These are phyloP conservation scores for Streptopelia turtur DNA, from an alignment of 2,797 vertebrate genomes.

Conservation along the genomic window DNA sequence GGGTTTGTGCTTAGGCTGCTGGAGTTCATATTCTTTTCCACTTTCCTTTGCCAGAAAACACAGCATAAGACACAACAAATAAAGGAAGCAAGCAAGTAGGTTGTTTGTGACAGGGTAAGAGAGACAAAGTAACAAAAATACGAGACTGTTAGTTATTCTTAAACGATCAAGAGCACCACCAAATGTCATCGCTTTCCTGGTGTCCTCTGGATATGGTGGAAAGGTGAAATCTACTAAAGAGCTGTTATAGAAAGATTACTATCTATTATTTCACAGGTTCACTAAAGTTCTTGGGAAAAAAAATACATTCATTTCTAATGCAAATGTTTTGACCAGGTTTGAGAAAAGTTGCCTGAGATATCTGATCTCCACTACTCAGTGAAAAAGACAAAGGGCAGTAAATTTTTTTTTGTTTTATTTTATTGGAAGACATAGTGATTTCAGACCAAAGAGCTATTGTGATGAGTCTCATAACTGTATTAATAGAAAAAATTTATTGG, in stretches of 20 bases:
- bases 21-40: not conserved
- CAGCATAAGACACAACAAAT: not conserved
- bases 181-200: not conserved
- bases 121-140: not conserved
- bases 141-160: not conserved
- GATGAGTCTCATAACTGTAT: not conserved
- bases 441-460: not conserved
- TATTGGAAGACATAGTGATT: not conserved
- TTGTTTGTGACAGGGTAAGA: not conserved
- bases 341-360: not conserved
- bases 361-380: not conserved
- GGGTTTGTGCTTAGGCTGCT: not conserved
- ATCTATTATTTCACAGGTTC: not conserved
- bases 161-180: not conserved
- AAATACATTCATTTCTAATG: not conserved
- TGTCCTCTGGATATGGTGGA: not conserved
- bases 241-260: not conserved
- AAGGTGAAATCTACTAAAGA: not conserved
- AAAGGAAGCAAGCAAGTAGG: not conserved
- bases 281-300: not conserved
- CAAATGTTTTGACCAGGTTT: not conserved
- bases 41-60: not conserved
- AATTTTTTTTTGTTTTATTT: not conserved
- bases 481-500: not conserved
- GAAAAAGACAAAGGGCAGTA: not conserved